Base-by-base conservation (phyloP, 2,797 vertebrate species). In the Rhinoraja longicauda region DNA sequence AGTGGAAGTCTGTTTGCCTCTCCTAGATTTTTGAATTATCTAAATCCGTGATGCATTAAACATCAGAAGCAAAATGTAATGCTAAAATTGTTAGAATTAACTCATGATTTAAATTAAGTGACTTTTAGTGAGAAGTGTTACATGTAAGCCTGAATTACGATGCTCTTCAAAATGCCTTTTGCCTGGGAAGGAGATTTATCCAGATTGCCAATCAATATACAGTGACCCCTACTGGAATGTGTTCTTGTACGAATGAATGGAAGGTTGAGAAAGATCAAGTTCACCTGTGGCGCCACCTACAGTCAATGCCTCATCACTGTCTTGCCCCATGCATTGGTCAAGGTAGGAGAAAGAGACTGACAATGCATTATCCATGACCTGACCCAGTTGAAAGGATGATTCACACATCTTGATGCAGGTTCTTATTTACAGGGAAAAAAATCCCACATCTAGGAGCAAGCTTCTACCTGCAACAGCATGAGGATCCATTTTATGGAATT, bases 211-310 rank as follows among this genome's bases (percentile, higher is more conserved):
- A 88, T 21, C 84, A 67, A 67, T 88, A 36, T 67, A 36, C 17
- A 88, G 84, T 67, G 84, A 88, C 84, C 84, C 84, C 84, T 88
- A 88, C 84, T 88, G 84, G 84, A 67, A 67, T 32, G 84, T 88
- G 84, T 67, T 15, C 62, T 67, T 88, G n/a, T 64, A 19, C 67
- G 62, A 88, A 67, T 8, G 21, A 88, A 67, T 8, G 21, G 19
- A 9, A 19, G 62, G 62, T 36, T 67, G 59, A n/a, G 62, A 88
- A 88, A 32, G n/a, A 36, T 36, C 62, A 19, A 32, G 62, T 67
- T 88, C 84, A 88, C 29, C 62, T 88, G 84, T 88, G 59, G 84
- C 67, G 84, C 84, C 84, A 88, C 17, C 84, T 88, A 88, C 62
- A 67, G 84, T 67, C 84, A 88, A 64, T 88, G 59, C 9, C 62